Evolutionary conservation across 1,140 invertebrate species (phyloP), one percentile per base, ranked within the genome.

Genomic region (Laupala kohalensis): DNA sequence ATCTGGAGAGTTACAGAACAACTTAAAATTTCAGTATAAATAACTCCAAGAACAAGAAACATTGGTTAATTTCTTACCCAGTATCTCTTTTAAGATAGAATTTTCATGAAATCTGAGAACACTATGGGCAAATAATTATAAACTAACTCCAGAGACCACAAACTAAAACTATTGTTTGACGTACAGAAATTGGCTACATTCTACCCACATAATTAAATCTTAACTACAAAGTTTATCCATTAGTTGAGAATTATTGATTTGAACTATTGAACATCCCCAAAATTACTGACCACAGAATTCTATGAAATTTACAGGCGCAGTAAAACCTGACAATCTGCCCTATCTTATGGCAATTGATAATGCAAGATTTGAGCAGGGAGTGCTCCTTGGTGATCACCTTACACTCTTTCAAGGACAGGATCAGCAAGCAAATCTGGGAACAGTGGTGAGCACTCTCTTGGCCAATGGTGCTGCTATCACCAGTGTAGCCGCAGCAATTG

Each of bases 341-440:
- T 72, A 81, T 12, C 70, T 84, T 19, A 66, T 82, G 37, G 78
- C 79, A 5, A 76, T 84, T 29, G 78, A 84, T 72, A 78, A 81
- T 19, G 76, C 80, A n/a, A 64, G 0, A 25, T 77, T 62, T 79
- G 79, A 66, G 29, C 75, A 25, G 76, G 81, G 79, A 27, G 76
- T 84, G 27, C 65, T 75, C 9, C 63, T 84, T 24, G 53, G 25
- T 5, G 64, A 15, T 24, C 30, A 66, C 30, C 28, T 70, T 13
- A 63, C 64, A 24, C 64, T 73, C 5, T 72, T 72, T 66, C 67
- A 64, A 25, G 65, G 65, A 23, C 28, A 67, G 37, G 25, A 67
- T 12, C 6, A 25, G 12, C 27, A 29, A 25, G 26, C 28, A 25
- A 65, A 67, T 25, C 23, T 72, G 24, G 27, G 63, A 4, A 27